Conservation (phyloP, 1,140 invertebrate genomes). For the Stegodyphus mimosarum region DNA sequence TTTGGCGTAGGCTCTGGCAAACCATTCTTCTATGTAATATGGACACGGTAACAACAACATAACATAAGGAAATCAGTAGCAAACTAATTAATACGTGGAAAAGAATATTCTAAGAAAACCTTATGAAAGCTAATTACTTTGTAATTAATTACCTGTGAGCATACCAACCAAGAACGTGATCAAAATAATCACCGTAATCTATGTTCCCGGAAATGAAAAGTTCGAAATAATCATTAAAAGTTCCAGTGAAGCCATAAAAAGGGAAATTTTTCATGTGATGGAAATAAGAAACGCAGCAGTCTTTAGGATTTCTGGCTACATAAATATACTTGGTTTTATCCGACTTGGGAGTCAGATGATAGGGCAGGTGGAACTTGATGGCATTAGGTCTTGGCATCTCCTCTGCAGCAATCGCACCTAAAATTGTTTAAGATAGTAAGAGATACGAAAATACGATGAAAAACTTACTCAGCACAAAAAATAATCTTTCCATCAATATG, state of each 20-base stretch:
- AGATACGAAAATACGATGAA: no score
- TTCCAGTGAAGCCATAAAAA: conserved; percentile 54
- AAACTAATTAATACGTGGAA: no score
- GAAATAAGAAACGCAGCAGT: conserved; percentile 86
- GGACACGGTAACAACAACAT: no score
- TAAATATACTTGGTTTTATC: conserved; percentile 62
- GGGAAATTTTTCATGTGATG: conserved; percentile 78
- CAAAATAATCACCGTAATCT: conserved; percentile 68
- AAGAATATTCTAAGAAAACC: no score
- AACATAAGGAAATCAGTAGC: no score
- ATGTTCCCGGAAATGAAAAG: conserved; percentile 66
- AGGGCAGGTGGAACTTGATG: conserved; percentile 59
- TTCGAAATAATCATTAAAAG: conserved; percentile 66
- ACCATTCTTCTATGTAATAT: no score
- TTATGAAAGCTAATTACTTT: no score
- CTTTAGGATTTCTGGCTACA: conserved; percentile 69
- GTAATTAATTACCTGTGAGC: conserved; percentile 60
- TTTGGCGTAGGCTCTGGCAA: no score
- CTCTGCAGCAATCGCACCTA: conserved; percentile 15
- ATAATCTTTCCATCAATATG: no score
- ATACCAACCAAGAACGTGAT: conserved; percentile 67
- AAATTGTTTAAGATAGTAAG: no score
- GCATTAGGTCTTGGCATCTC: conserved; percentile 25
- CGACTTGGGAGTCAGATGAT: conserved; percentile 41
- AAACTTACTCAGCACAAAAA: no score